phyloP scores from a whole-genome alignment of 1,140 invertebrate genomes.

The Geopemphigus sp. region DNA sequence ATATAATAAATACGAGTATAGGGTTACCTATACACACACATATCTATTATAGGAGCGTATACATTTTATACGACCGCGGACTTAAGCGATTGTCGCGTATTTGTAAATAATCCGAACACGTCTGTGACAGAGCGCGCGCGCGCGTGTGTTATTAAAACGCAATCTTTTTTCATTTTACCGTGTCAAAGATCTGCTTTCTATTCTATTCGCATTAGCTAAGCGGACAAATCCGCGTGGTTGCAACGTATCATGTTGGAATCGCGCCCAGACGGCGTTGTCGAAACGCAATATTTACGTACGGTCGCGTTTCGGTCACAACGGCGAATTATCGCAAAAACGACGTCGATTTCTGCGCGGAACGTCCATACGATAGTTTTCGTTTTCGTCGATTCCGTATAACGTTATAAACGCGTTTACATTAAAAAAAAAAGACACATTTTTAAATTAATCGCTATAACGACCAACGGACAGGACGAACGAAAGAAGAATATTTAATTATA shows the following conservation, averaged over 20 bases:
- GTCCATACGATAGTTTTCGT: too few species aligned
- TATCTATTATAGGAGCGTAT: neutral
- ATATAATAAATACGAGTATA: neutral
- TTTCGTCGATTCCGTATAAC: too few species aligned
- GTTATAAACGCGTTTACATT: too few species aligned
- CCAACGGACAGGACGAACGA: too few species aligned
- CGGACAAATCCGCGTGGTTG: neutral
- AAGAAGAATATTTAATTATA: too few species aligned
- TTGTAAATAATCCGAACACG: slow-evolving; percentile 20
- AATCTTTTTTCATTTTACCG: neutral
- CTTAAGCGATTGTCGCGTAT: neutral
- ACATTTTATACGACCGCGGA: neutral
- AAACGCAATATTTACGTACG: too few species aligned
- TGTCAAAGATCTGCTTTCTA: slow-evolving; percentile 43
- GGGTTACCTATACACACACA: neutral
- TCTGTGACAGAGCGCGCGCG: neutral
- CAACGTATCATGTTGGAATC: neutral
- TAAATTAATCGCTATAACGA: too few species aligned
- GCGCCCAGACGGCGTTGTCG: neutral
- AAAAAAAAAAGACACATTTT: too few species aligned
- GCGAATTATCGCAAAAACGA: too few species aligned
- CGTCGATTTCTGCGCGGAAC: too few species aligned
- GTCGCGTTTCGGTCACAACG: too few species aligned
- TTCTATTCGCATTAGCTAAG: slow-evolving; percentile 7
- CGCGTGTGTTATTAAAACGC: slow-evolving; percentile 19